Evolutionary conservation across 2,888 invertebrate species (phyloP).

Genomic region (Chrysolina haemoptera): DNA sequence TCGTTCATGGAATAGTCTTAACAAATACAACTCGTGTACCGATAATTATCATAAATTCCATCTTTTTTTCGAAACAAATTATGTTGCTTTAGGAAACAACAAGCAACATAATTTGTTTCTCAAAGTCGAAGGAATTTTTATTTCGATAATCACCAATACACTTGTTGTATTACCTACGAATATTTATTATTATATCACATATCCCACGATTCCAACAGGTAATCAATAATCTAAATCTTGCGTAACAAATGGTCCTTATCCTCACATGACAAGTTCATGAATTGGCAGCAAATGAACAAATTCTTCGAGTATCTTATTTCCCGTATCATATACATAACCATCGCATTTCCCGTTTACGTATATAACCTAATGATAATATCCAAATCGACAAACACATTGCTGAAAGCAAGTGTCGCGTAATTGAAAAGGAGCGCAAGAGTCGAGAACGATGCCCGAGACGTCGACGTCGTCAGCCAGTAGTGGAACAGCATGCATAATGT

Average conservation of each 20-base stretch:
- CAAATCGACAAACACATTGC: constrained; percentile 42
- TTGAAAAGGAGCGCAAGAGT: constrained; percentile 49
- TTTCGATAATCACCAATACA: too few relatives aligned
- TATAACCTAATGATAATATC: constrained; percentile 12
- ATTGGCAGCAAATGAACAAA: neutral
- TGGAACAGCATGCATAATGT: constrained; percentile 51
- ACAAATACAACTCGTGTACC: too few relatives aligned
- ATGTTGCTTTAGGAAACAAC: too few relatives aligned
- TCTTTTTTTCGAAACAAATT: too few relatives aligned
- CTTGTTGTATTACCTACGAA: too few relatives aligned
- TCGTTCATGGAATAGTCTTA: too few relatives aligned
- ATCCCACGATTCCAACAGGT: neutral
- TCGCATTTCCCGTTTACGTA: neutral
- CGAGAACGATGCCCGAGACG: constrained; percentile 29
- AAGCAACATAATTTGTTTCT: too few relatives aligned
- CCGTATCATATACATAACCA: too few relatives aligned
- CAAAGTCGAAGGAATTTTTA: too few relatives aligned
- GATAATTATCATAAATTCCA: too few relatives aligned
- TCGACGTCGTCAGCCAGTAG: constrained; percentile 41
- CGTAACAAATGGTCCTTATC: too few relatives aligned
- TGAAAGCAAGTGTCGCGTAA: constrained; percentile 49
- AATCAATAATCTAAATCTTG: neutral
- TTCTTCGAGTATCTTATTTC: neutral
- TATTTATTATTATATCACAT: too few relatives aligned
- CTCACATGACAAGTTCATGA: neutral